These are phyloP conservation scores for Bugula neritina DNA, from an alignment of 2,888 invertebrate species.

Conservation along the genomic window DNA sequence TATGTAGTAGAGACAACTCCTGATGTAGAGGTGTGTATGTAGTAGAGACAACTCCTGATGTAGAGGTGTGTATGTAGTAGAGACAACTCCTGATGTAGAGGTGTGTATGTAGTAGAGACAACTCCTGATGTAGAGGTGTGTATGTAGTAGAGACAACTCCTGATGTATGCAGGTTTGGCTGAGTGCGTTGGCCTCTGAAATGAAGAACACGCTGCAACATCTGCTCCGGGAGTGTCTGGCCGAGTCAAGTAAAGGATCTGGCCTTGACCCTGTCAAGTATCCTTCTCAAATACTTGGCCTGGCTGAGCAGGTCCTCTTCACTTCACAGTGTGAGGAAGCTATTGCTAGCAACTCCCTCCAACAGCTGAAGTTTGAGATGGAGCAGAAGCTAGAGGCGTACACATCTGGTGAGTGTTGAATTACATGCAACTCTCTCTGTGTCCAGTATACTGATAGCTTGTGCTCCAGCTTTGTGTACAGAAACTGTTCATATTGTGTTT, in stretches of 20 bases:
- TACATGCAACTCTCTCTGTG: background rate
- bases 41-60: constrained; percentile 67
- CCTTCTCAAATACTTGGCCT: constrained; percentile 78
- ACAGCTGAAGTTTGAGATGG: constrained; percentile 47
- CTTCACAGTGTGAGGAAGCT: constrained; percentile 74
- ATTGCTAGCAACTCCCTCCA: constrained; percentile 60
- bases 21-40: constrained; percentile 69
- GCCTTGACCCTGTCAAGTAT: constrained; percentile 62
- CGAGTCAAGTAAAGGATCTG: constrained; percentile 48
- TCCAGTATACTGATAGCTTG: background rate
- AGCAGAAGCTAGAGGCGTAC: constrained; percentile 54
- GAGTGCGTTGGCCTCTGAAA: constrained; percentile 71
- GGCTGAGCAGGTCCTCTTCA: constrained; percentile 77
- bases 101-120: constrained; percentile 64
- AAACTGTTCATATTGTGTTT: background rate
- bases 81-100: constrained; percentile 72
- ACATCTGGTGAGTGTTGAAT: constrained; percentile 36
- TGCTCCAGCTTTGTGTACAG: background rate
- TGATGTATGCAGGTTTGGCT: constrained; percentile 64
- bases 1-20: constrained; percentile 65
- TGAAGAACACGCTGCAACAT: constrained; percentile 70
- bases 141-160: too few species aligned
- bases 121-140: constrained; percentile 71
- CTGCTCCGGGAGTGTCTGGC: constrained; percentile 61
- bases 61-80: constrained; percentile 68